Percentiles rank a stretch among this genome's conserved stretches.
Evolutionary conservation across 2,888 invertebrate genomes (phyloP).

Genomic region (Lasioglossum figueresi): DNA sequence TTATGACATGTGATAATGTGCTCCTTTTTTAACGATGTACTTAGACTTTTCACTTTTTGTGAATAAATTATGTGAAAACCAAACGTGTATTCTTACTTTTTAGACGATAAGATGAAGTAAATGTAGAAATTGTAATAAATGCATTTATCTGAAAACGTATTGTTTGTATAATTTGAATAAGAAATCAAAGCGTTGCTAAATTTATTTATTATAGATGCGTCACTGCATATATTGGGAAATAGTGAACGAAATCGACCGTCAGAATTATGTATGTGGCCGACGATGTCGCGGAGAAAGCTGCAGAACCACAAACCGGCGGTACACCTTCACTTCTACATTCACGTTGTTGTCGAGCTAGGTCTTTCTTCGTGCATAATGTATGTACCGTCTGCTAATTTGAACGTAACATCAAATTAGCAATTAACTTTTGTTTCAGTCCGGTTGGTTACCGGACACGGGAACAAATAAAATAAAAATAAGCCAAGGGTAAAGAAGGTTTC

Average conservation of each 20-base stretch:
- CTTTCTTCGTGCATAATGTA: slow-evolving; percentile 59
- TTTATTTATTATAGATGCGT: slow-evolving; percentile 7
- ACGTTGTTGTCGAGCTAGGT: slow-evolving; percentile 70
- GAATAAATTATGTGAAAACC: slow-evolving; percentile 71
- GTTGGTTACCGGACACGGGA: background rate
- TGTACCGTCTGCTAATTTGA: slow-evolving; percentile 20
- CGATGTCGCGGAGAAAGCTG: slow-evolving; percentile 80
- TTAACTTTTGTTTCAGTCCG: background rate
- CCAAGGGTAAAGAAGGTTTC: slow-evolving; percentile 37
- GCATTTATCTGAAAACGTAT: background rate
- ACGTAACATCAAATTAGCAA: slow-evolving; percentile 14
- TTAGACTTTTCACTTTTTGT: slow-evolving; percentile 64
- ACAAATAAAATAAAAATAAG: slow-evolving; percentile 10
- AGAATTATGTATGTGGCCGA: slow-evolving; percentile 74
- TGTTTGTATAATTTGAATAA: background rate
- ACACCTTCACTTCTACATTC: slow-evolving; percentile 78
- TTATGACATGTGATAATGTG: slow-evolving; percentile 66
- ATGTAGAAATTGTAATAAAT: background rate
- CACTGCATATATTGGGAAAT: slow-evolving; percentile 52
- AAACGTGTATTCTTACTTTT: background rate
- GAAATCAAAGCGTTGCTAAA: slow-evolving; percentile 16
- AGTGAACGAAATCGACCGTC: slow-evolving; percentile 51
- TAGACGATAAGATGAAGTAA: slow-evolving; percentile 3
- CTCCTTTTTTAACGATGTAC: slow-evolving; percentile 44
- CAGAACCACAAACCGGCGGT: slow-evolving; percentile 68